A percentile compares a stretch with the other conserved stretches of the same genome.
These are phyloP conservation scores for Rhopalosiphum padi DNA, from an alignment of 1,140 invertebrate species.

Conservation along the genomic window DNA sequence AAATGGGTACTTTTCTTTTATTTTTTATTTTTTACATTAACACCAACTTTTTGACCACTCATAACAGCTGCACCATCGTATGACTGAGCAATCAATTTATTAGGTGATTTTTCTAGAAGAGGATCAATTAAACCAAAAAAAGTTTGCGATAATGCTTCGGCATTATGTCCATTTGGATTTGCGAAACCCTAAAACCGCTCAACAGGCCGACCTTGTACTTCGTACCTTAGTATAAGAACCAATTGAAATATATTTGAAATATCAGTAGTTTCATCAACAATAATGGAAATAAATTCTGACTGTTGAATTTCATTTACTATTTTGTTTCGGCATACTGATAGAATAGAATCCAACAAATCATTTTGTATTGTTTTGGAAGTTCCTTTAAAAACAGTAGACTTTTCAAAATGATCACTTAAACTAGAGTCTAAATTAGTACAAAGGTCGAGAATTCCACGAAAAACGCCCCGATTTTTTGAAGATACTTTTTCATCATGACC, in stretches of 20 bases:
- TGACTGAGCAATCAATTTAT: slow-evolving; percentile 56
- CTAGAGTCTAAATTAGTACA: slow-evolving; percentile 60
- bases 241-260: slow-evolving; percentile 59
- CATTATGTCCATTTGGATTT: slow-evolving; percentile 60
- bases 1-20: slow-evolving; percentile 60
- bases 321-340: slow-evolving; percentile 61
- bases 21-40: slow-evolving; percentile 61
- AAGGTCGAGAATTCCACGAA: slow-evolving; percentile 59
- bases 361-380: too few relatives aligned
- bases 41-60: slow-evolving; percentile 60
- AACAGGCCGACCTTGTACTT: slow-evolving; percentile 60
- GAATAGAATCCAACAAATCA: background rate
- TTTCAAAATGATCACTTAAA: slow-evolving; percentile 62
- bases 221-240: slow-evolving; percentile 57
- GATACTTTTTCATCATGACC: slow-evolving; percentile 61
- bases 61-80: slow-evolving; percentile 57
- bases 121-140: background rate
- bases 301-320: slow-evolving; percentile 62
- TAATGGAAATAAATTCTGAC: slow-evolving; percentile 61
- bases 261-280: slow-evolving; percentile 63
- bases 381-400: slow-evolving; percentile 5
- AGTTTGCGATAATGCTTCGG: background rate
- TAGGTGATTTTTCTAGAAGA: slow-evolving; percentile 59
- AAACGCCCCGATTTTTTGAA: slow-evolving; percentile 58
- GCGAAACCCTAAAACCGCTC: slow-evolving; percentile 63